Conservation (phyloP, 2,888 invertebrate species). For the Cataglyphis albicans region DNA sequence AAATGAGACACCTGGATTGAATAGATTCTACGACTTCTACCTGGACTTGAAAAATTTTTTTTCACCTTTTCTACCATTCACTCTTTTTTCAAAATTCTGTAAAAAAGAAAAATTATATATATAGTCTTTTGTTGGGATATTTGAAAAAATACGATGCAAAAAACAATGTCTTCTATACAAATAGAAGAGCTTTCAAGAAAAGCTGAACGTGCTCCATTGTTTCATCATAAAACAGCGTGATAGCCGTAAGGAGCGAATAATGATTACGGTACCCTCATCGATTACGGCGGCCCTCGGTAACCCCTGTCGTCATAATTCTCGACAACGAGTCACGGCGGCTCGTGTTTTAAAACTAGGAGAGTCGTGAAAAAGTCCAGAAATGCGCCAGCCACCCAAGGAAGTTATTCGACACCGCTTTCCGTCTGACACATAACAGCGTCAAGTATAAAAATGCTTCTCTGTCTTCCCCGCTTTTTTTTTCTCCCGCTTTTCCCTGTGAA, state of each 20-base stretch:
- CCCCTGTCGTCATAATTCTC: slow-evolving; percentile 72
- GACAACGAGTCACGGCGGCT: slow-evolving; percentile 55
- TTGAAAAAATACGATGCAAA: not conserved
- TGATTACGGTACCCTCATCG: slow-evolving; percentile 52
- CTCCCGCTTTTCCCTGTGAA: not conserved
- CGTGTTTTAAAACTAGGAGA: slow-evolving; percentile 62
- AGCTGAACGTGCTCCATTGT: slow-evolving; percentile 19
- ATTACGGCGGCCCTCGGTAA: slow-evolving; percentile 52
- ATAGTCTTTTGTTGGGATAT: not conserved
- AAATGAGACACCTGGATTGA: slow-evolving; percentile 8
- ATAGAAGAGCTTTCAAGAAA: not conserved
- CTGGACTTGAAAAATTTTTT: not conserved
- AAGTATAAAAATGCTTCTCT: slow-evolving; percentile 61
- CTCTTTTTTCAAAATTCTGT: not conserved
- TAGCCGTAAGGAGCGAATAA: slow-evolving; percentile 35
- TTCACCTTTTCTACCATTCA: not conserved
- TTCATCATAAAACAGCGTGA: slow-evolving; percentile 39
- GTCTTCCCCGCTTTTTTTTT: slow-evolving; percentile 42
- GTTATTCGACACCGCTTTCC: slow-evolving; percentile 60
- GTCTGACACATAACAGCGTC: slow-evolving; percentile 62
- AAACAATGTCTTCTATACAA: not conserved
- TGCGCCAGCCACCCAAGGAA: slow-evolving; percentile 57
- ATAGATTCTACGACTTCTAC: not conserved
- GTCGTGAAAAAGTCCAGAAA: slow-evolving; percentile 63
- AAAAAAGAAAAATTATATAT: not conserved